Percentiles rank a stretch among this genome's conserved stretches.
Conservation (phyloP, 1,140 invertebrate species). For the Aphis gossypii region DNA sequence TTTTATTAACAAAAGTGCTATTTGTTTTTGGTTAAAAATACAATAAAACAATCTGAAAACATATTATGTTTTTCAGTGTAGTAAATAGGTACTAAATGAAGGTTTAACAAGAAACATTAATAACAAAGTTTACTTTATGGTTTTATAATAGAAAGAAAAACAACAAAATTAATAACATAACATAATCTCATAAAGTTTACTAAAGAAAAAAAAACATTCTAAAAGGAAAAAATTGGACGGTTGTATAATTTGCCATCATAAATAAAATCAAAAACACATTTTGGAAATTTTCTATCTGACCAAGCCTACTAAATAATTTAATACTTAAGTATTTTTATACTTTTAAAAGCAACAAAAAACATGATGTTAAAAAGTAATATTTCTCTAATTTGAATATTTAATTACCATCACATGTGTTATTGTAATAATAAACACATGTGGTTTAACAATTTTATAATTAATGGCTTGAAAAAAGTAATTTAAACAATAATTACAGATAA, state of each 20-base stretch:
- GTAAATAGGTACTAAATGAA: background rate
- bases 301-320: background rate
- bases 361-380: background rate
- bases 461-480: conserved; percentile 1
- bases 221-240: conserved; percentile 40
- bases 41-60: background rate
- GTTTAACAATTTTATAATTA: background rate
- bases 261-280: background rate
- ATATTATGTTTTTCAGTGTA: background rate
- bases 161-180: conserved; percentile 15
- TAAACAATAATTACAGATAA: conserved; percentile 39
- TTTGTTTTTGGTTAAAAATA: background rate
- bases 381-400: background rate
- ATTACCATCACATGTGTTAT: background rate
- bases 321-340: background rate
- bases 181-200: background rate
- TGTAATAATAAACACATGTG: background rate
- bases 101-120: background rate
- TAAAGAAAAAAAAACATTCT: background rate
- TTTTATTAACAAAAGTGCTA: background rate
- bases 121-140: background rate
- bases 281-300: background rate
- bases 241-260: background rate
- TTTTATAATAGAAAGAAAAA: background rate
- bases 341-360: background rate